Evolutionary conservation across 2,888 invertebrate species (phyloP), one percentile per base, ranked within the genome.

Genomic region (Smittia aterrima): DNA sequence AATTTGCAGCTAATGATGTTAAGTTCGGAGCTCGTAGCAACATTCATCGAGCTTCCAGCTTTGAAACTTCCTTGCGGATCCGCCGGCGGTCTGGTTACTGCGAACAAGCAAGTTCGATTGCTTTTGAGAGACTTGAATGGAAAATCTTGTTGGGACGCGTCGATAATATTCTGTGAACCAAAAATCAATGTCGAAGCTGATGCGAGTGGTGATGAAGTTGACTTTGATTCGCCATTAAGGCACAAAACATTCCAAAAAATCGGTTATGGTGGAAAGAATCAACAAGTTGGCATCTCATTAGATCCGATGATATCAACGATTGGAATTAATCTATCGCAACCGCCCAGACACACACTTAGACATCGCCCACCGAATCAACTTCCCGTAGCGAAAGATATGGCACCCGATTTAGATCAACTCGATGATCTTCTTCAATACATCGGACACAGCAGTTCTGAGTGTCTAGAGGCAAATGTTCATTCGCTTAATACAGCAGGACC

Each of bases 91-190:
- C 83, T 95, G 40, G 87, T 90, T 72, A 92, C 93, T 0, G 92
- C 92, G 3, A 89, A 90, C 78, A 91, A 91, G 66, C 92, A 92
- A 86, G 93, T 94, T 74, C 87, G 98, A 40, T 90, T 97, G 22
- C 84, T 98, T 13, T 84, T 97, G 75, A 87, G 98, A 7, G 96
- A 97, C 84, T 86, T 96, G 74, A 92, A 93, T 32, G 97, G 98
- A 67, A 98, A 97, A 84, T 93, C 94, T 68, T 94, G 95, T 79
- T 98, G 98, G 97, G 97, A 98, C 83, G 94, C 94, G 47, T 93
- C 95, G 0, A 92, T 96, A 75, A 85, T 98, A 0, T 94, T 94
- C 83, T 89, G 91, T 80, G 90, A 91, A 78, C 92, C 92, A 0
- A 85, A 86, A 1, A 79, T 80, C 20, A 53, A 54, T 32, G 27